Base-by-base conservation (phyloP, 2,113 vertebrate genomes). In the Himantopus leucocephalus region DNA sequence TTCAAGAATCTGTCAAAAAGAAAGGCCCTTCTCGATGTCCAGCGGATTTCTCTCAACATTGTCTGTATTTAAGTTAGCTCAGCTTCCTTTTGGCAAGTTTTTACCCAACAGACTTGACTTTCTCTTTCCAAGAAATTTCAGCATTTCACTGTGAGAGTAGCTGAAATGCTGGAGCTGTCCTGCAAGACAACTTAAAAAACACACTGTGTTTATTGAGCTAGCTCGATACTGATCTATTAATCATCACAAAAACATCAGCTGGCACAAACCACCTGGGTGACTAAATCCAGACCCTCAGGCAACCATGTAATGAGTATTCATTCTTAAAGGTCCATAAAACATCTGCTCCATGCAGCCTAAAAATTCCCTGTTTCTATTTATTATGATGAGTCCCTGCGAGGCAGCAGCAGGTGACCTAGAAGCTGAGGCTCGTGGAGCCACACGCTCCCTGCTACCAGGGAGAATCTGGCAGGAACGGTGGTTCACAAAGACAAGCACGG, bases 281-380 rank as follows among this genome's bases (percentile, higher is more conserved):
- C 80, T 87, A 92, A 89, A 95, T 67, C 48, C 66, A 79, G 77
- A 85, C 90, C 94, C 95, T 76, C 73, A 85, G 74, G 93, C 91
- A 91, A 68, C 39, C 47, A 59, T 10, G 43, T 87, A 95, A 97
- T 90, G 80, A 95, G 80, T 35, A 64, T 35, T 92, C 77, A 85
- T 72, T 91, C 87, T 92, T 87, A 71, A 72, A 75, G 66, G 66
- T 39, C 48, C 30, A 37, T 34, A 52, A 90, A 89, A 72, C 95
- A 91, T 73, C 93, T 95, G 93, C 22, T 95, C 30, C 39, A 26
- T 1, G 26, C 23, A 68, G 66, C 56, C 84, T 82, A 60, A 48
- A 22, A 60, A 27, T 24, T 79, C 27, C 50, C 80, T 22, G 5
- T 71, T 74, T 60, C 56, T 87, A 2, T 34, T 64, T 17, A 30